Evolutionary conservation across 2,888 invertebrate species (phyloP).

Genomic region (Xanthostigma xanthostigma): DNA sequence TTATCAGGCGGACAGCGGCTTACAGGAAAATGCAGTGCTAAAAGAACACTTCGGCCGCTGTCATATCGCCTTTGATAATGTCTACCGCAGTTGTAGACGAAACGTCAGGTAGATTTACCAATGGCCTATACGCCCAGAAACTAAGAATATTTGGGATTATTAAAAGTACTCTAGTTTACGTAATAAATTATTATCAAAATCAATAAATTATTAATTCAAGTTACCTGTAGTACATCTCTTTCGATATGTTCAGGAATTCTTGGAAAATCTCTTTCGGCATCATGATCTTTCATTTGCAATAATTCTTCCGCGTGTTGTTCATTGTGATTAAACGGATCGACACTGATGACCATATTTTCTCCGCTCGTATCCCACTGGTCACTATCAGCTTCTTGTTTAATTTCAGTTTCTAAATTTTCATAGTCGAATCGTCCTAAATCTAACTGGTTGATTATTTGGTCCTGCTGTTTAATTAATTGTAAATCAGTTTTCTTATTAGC

Average conservation of each 20-base stretch:
- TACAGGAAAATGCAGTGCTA: no score
- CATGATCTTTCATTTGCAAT: constrained; percentile 3
- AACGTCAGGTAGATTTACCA: no score
- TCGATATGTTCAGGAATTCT: constrained; percentile 21
- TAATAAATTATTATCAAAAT: no score
- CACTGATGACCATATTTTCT: constrained; percentile 42
- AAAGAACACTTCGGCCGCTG: no score
- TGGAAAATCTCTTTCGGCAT: constrained; percentile 14
- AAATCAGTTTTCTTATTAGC: constrained; percentile 19
- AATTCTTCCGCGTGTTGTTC: constrained; percentile 21
- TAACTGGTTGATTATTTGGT: constrained; percentile 4
- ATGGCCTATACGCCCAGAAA: no score
- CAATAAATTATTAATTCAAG: no score
- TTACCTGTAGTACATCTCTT: neutral
- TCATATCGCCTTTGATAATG: no score
- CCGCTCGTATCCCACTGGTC: constrained; percentile 12
- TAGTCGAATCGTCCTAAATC: constrained; percentile 15
- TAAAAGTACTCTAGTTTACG: no score
- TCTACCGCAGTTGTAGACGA: no score
- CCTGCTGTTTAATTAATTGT: constrained; percentile 3
- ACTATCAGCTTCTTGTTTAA: constrained; percentile 14
- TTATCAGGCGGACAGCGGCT: no score
- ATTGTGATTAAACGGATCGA: constrained; percentile 41
- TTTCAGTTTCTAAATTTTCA: constrained; percentile 6
- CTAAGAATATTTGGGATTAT: no score